Evolutionary conservation across 2,113 vertebrate species (phyloP).

Genomic region (Carlito syrichta): DNA sequence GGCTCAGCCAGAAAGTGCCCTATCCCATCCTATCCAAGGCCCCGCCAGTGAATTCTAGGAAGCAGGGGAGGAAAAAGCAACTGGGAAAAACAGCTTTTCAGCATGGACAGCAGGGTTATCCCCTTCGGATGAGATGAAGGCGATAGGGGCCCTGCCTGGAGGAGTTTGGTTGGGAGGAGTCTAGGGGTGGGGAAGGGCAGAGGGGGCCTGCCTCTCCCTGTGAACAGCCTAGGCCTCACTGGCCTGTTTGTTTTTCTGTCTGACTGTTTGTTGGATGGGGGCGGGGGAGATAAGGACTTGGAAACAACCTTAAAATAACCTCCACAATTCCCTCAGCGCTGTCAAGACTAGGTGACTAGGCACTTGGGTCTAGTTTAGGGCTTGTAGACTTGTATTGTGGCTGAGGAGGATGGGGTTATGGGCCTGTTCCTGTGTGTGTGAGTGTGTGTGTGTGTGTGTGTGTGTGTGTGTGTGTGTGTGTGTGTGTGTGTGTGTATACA

Average conservation of each 20-base stretch:
- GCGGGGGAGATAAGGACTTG: constrained; percentile 48
- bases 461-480: background rate
- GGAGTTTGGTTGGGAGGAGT: constrained; percentile 8
- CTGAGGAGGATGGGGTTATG: background rate
- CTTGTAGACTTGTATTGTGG: background rate
- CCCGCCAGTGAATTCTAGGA: background rate
- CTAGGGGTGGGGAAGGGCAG: background rate
- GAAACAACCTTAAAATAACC: constrained; percentile 69
- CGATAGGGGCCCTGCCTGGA: background rate
- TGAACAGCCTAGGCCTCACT: constrained; percentile 35
- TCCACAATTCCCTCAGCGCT: background rate
- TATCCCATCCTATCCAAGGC: background rate
- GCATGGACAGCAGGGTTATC: background rate
- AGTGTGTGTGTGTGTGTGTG: background rate
- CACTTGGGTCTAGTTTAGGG: background rate
- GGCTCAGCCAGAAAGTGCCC: background rate
- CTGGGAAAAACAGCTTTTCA: background rate
- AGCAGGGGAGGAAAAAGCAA: background rate
- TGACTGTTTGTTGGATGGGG: constrained; percentile 61
- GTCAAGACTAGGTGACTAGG: background rate
- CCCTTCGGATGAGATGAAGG: background rate
- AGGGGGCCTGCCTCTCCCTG: background rate
- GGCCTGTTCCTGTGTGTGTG: background rate
- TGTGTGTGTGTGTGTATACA: background rate
- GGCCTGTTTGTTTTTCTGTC: constrained; percentile 68